phyloP scores from a whole-genome alignment of 2,113 vertebrate genomes.

The Calidris pygmaea region DNA sequence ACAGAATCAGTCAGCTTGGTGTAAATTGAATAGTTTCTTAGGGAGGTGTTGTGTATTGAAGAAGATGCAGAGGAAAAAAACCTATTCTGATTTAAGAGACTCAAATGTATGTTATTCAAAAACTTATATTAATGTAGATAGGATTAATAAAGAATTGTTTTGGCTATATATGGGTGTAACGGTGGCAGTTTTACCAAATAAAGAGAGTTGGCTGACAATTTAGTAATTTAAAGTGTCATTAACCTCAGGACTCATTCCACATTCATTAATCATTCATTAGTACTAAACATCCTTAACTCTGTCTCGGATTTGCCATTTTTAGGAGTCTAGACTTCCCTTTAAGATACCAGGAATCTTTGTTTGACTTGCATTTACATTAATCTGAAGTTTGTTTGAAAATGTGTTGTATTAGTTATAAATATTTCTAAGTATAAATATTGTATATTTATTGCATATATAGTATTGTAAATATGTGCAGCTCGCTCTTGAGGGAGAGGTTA shows the following conservation, averaged over 20 bases:
- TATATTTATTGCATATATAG: neutral
- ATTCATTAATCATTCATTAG: neutral
- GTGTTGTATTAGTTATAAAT: neutral
- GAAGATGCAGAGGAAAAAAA: neutral
- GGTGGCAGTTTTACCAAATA: neutral
- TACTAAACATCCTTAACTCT: neutral
- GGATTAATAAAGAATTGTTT: neutral
- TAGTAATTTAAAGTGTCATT: neutral
- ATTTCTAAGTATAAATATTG: neutral
- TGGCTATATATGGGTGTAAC: neutral
- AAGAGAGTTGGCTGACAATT: neutral
- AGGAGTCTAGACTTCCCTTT: neutral
- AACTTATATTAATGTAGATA: neutral
- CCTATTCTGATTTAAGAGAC: neutral
- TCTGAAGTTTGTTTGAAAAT: neutral
- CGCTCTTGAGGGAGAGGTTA: neutral
- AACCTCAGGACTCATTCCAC: neutral
- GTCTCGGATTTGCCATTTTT: neutral
- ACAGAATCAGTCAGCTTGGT: neutral
- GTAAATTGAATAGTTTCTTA: neutral
- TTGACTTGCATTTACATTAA: neutral
- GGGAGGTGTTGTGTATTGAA: neutral
- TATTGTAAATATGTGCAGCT: neutral
- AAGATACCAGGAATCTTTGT: neutral
- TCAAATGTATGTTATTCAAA: neutral